Percentiles rank a stretch among this genome's conserved stretches.
Conservation (phyloP, 1,140 invertebrate species). For the Meloidogyne exigua region DNA sequence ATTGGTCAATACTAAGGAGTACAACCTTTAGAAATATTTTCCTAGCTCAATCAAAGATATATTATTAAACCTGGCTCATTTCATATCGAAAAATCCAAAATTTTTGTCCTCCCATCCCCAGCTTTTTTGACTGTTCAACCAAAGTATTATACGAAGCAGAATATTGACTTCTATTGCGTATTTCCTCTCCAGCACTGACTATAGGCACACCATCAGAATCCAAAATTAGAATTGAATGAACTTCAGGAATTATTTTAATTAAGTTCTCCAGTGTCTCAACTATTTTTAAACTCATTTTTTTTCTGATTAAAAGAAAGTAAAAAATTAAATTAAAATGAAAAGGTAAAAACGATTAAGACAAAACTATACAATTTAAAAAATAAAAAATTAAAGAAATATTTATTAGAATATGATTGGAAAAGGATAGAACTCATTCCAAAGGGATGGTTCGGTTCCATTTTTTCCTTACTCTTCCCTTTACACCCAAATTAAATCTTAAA, state of each 20-base stretch:
- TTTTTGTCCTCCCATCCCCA: slow-evolving; percentile 49
- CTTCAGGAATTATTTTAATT: slow-evolving; percentile 35
- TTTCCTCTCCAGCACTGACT: slow-evolving; percentile 42
- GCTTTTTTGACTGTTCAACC: slow-evolving; percentile 53
- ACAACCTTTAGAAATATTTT: slow-evolving; percentile 34
- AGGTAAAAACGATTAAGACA: too few relatives aligned
- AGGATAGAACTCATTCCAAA: too few relatives aligned
- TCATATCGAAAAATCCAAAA: slow-evolving; percentile 50
- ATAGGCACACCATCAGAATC: slow-evolving; percentile 53
- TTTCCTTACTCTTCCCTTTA: too few relatives aligned
- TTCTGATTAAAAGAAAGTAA: not conserved
- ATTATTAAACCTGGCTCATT: slow-evolving; percentile 12
- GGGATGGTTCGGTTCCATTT: too few relatives aligned
- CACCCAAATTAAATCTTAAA: too few relatives aligned
- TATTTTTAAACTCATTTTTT: slow-evolving; percentile 37
- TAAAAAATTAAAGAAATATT: too few relatives aligned
- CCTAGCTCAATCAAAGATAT: not conserved
- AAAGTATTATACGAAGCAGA: slow-evolving; percentile 36
- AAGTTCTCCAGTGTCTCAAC: slow-evolving; percentile 39
- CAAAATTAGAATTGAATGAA: slow-evolving; percentile 51
- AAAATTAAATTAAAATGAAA: slow-evolving; percentile 13
- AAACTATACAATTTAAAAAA: too few relatives aligned
- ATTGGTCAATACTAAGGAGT: slow-evolving; percentile 37
- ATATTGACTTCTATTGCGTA: slow-evolving; percentile 47
- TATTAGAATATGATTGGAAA: too few relatives aligned